Evolutionary conservation across 1,140 invertebrate species (phyloP).

Genomic region (Microplitis mediator): DNA sequence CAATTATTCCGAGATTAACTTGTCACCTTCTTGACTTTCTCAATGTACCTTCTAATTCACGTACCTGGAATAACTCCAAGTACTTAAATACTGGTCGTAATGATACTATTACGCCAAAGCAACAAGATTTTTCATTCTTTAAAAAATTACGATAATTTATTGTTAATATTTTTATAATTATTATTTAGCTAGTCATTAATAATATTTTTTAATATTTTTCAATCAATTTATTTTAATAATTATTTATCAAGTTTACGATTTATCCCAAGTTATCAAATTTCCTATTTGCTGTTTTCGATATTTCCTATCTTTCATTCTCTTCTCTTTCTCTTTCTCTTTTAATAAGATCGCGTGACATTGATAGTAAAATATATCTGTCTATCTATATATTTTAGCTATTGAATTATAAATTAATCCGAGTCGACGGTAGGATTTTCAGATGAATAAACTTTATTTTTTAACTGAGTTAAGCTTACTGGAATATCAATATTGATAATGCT

Average conservation of each 20-base stretch:
- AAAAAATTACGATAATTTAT: slow-evolving; percentile 7
- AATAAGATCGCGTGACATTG: neutral
- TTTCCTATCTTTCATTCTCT: too few relatives aligned
- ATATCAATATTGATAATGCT: slow-evolving; percentile 38
- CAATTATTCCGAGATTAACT: slow-evolving; percentile 80
- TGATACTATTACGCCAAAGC: neutral
- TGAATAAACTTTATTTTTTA: slow-evolving; percentile 8
- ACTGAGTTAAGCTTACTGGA: slow-evolving; percentile 40
- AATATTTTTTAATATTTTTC: neutral
- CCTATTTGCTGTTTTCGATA: too few relatives aligned
- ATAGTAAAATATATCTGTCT: neutral
- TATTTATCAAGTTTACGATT: too few relatives aligned
- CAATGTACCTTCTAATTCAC: slow-evolving; percentile 59
- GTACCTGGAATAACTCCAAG: slow-evolving; percentile 64
- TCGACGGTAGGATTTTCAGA: neutral
- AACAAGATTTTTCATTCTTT: slow-evolving; percentile 14
- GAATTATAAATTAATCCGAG: slow-evolving; percentile 26
- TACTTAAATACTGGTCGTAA: slow-evolving; percentile 10
- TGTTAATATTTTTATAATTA: neutral
- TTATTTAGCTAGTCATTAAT: neutral
- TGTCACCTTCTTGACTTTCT: slow-evolving; percentile 72
- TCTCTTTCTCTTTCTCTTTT: too few relatives aligned
- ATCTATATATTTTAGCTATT: too few relatives aligned
- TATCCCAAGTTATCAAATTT: too few relatives aligned
- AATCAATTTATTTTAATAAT: too few relatives aligned